These are phyloP conservation scores for Notodonta ziczac DNA, from an alignment of 2,888 invertebrate species.

Conservation along the genomic window DNA sequence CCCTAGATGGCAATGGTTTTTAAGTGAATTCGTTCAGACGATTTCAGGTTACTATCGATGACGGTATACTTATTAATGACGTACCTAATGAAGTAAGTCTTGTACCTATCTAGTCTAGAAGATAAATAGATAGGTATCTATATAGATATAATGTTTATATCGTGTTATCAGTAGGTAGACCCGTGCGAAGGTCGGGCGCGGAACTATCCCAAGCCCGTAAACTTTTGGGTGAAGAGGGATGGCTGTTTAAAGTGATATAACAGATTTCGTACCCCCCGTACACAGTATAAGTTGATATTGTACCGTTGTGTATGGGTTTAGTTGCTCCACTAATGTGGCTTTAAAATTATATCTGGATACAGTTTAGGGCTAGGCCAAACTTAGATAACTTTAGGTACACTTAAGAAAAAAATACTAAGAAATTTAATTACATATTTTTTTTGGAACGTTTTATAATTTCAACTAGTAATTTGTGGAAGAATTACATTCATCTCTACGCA, in stretches of 20 bases:
- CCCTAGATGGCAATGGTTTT: too few relatives aligned
- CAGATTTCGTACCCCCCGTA: constrained; percentile 52
- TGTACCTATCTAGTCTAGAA: too few relatives aligned
- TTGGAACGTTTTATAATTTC: too few relatives aligned
- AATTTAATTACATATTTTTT: too few relatives aligned
- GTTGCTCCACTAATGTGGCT: constrained; percentile 3
- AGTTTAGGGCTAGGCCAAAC: neutral
- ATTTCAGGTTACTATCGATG: too few relatives aligned
- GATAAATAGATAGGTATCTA: neutral
- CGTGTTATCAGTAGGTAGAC: neutral
- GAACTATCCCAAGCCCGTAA: constrained; percentile 41
- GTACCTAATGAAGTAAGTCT: too few relatives aligned
- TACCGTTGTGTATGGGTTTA: neutral
- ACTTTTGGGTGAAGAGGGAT: constrained; percentile 44
- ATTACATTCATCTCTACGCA: too few relatives aligned
- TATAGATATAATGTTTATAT: neutral
- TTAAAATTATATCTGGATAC: constrained; percentile 3
- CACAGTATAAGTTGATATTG: constrained; percentile 22
- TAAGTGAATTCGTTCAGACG: too few relatives aligned
- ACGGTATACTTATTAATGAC: too few relatives aligned
- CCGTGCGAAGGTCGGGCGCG: constrained; percentile 37
- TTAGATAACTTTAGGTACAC: too few relatives aligned
- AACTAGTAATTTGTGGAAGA: too few relatives aligned
- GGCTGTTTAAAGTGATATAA: constrained; percentile 56
- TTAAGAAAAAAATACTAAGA: too few relatives aligned